Conservation (phyloP, 2,113 vertebrate species). For the Amazona vittata region DNA sequence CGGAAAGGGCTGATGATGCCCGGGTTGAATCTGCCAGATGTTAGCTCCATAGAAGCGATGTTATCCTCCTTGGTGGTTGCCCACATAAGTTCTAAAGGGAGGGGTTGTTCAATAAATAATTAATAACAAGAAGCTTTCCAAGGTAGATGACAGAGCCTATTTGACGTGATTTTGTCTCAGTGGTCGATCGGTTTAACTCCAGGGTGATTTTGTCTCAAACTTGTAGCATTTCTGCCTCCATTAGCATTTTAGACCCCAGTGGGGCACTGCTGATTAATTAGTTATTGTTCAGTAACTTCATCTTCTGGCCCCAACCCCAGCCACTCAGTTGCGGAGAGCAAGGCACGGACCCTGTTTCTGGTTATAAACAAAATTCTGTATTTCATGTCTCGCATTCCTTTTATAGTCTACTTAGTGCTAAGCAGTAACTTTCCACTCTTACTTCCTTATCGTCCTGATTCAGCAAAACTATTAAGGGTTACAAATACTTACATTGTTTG, state of each 20-base stretch:
- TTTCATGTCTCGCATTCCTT: too few species aligned
- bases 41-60: slow-evolving; percentile 48
- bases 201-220: slow-evolving; percentile 46
- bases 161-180: slow-evolving; percentile 63
- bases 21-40: too few species aligned
- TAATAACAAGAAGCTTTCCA: slow-evolving; percentile 57
- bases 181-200: slow-evolving; percentile 54
- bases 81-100: slow-evolving; percentile 45
- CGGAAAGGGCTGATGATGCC: too few species aligned
- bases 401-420: too few species aligned
- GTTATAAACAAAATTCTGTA: too few species aligned
- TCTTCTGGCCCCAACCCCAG: slow-evolving; percentile 26
- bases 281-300: slow-evolving; percentile 54
- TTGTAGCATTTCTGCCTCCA: slow-evolving; percentile 53
- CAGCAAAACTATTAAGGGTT: too few species aligned
- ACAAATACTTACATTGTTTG: too few species aligned
- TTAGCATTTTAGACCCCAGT: slow-evolving; percentile 33
- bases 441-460: too few species aligned
- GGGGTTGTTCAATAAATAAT: slow-evolving; percentile 46
- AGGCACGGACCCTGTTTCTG: too few species aligned
- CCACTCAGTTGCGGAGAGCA: neutral
- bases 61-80: slow-evolving; percentile 32
- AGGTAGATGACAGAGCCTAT: slow-evolving; percentile 58
- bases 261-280: slow-evolving; percentile 47
- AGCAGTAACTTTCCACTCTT: too few species aligned